These are phyloP conservation scores for Perca flavescens DNA, from an alignment of 2,113 vertebrate genomes.

Conservation along the genomic window DNA sequence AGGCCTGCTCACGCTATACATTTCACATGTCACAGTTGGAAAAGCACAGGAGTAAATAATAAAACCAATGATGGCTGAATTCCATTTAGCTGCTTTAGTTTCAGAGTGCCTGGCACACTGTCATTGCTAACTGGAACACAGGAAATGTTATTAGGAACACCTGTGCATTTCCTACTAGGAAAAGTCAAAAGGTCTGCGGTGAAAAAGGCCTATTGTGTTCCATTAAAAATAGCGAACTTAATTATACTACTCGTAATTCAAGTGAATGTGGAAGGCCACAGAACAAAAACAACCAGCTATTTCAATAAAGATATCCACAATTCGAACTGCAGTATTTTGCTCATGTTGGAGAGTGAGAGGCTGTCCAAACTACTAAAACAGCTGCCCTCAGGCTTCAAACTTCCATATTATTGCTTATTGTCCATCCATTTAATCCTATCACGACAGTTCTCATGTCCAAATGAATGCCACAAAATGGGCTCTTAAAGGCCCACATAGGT, in stretches of 20 bases:
- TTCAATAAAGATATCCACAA: no score
- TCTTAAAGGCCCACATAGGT: no score
- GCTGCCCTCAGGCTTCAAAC: no score
- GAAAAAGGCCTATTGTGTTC: background rate
- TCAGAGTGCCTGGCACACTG: background rate
- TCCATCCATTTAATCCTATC: background rate
- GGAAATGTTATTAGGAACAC: background rate
- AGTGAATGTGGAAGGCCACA: background rate
- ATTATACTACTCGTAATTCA: background rate
- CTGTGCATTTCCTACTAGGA: no score
- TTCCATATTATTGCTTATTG: background rate
- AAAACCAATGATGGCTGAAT: background rate
- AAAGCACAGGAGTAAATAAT: background rate
- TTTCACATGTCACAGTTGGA: background rate
- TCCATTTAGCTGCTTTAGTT: background rate
- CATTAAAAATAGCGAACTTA: background rate
- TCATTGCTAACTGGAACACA: no score
- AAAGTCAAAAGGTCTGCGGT: background rate
- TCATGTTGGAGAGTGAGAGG: background rate
- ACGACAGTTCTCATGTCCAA: background rate
- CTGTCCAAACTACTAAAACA: background rate
- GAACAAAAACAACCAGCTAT: background rate
- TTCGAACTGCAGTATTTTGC: background rate
- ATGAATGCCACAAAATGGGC: no score
- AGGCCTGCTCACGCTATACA: background rate